Conservation (phyloP, 2,113 vertebrate genomes). For the Oriolus oriolus region DNA sequence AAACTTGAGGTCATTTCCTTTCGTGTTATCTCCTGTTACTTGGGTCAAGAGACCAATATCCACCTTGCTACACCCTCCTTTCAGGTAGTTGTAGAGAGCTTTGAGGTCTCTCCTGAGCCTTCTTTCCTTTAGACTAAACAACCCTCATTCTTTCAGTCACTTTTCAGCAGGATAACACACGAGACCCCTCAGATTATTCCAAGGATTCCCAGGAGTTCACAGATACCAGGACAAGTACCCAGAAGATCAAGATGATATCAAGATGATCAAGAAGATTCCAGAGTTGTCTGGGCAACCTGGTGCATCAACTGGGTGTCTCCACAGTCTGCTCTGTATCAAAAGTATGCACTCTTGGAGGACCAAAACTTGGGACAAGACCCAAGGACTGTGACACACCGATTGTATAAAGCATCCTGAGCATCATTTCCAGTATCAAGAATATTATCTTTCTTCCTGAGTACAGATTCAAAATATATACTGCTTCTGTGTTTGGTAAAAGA, state of each 20-base stretch:
- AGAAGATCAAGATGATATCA: background rate
- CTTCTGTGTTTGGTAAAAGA: background rate
- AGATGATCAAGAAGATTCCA: background rate
- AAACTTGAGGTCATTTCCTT: background rate
- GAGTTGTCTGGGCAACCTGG: background rate
- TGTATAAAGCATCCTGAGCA: background rate
- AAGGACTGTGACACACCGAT: background rate
- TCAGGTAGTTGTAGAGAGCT: background rate
- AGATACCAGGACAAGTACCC: background rate
- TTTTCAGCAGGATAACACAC: background rate
- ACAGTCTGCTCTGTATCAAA: background rate
- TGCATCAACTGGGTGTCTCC: fast-evolving
- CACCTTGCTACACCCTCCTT: background rate
- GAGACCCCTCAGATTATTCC: background rate
- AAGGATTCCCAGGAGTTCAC: background rate
- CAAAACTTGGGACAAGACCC: background rate
- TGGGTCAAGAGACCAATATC: background rate
- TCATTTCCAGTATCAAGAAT: background rate
- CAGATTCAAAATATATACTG: background rate
- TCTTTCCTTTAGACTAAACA: background rate
- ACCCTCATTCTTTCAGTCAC: background rate
- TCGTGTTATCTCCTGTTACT: background rate
- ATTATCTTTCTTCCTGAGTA: background rate
- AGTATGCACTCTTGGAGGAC: no score
- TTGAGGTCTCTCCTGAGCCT: background rate